These are phyloP conservation scores for Drosophila emarginata DNA, from an alignment of 2,888 invertebrate genomes.

Conservation along the genomic window DNA sequence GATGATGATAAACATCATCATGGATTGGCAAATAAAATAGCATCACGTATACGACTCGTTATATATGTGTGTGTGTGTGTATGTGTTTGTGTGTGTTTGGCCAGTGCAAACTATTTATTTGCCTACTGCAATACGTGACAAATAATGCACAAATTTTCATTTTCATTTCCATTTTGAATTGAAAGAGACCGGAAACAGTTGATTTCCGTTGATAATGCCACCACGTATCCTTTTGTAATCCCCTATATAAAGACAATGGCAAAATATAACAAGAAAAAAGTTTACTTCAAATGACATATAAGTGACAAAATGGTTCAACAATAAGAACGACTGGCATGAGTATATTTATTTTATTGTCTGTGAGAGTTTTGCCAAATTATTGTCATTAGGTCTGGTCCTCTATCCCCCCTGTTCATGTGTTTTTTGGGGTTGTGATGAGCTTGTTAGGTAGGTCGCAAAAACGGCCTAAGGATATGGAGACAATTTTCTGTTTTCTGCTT, in stretches of 20 bases:
- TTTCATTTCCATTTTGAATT: conserved; percentile 38
- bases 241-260: conserved; percentile 34
- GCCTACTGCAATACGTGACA: conserved; percentile 63
- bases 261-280: conserved; percentile 35
- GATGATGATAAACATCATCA: conserved; percentile 3
- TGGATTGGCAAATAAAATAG: conserved; percentile 58
- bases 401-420: not conserved
- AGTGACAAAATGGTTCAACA: conserved; percentile 37
- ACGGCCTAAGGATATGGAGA: conserved; percentile 46
- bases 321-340: conserved; percentile 26
- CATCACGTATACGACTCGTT: conserved; percentile 63
- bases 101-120: conserved; percentile 49
- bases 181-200: conserved; percentile 47
- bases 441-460: conserved; percentile 28
- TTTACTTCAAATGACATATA: conserved; percentile 57
- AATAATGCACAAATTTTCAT: conserved; percentile 53
- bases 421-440: conserved; percentile 25
- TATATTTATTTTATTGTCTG: conserved; percentile 73
- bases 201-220: conserved; percentile 44
- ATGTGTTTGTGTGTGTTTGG: conserved; percentile 15
- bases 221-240: conserved; percentile 43
- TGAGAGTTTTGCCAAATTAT: conserved; percentile 69
- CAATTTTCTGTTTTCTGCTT: conserved; percentile 22
- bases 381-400: conserved; percentile 62
- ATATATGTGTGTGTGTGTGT: not conserved